These are phyloP conservation scores for Brachionus paranguensis DNA, from an alignment of 1,140 invertebrate species.

Conservation along the genomic window DNA sequence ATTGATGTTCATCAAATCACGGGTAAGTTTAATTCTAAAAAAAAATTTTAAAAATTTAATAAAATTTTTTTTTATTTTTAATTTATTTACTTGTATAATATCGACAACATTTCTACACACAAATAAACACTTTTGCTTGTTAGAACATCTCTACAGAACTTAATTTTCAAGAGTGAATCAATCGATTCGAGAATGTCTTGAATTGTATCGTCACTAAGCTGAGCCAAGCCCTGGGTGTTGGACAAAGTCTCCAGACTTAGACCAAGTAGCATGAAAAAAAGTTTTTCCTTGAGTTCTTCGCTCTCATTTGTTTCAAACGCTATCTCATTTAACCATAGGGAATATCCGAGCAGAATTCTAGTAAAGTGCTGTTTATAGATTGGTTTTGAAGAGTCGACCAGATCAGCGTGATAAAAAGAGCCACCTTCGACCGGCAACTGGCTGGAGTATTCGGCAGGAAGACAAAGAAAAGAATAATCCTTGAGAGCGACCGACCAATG, in stretches of 20 bases:
- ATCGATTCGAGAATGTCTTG: conserved; percentile 24
- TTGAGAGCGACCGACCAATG: conserved; percentile 88
- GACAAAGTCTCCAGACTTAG: conserved; percentile 19
- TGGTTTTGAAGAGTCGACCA: conserved; percentile 79
- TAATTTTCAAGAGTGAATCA: conserved; percentile 11
- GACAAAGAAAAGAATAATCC: conserved; percentile 85
- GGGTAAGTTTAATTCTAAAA: conserved; percentile 2
- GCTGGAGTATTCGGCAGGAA: conserved; percentile 85
- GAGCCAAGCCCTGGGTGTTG: conserved; percentile 5
- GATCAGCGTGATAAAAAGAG: conserved; percentile 92
- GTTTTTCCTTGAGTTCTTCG: neutral
- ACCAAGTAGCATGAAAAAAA: conserved; percentile 35
- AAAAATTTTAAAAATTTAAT: neutral
- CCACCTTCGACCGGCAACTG: conserved; percentile 90
- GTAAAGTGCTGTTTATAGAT: conserved; percentile 90
- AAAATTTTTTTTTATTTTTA: neutral
- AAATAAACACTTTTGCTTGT: neutral
- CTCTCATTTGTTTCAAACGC: conserved; percentile 49
- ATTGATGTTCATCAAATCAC: conserved; percentile 31
- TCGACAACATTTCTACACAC: conserved; percentile 30
- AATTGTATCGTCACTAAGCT: conserved; percentile 29
- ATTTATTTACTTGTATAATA: conserved; percentile 4
- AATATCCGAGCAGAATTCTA: conserved; percentile 82
- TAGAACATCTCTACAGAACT: neutral
- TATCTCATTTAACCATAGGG: conserved; percentile 70